These are phyloP conservation scores for Pomacea canaliculata DNA, from an alignment of 2,888 invertebrate species.

Conservation along the genomic window DNA sequence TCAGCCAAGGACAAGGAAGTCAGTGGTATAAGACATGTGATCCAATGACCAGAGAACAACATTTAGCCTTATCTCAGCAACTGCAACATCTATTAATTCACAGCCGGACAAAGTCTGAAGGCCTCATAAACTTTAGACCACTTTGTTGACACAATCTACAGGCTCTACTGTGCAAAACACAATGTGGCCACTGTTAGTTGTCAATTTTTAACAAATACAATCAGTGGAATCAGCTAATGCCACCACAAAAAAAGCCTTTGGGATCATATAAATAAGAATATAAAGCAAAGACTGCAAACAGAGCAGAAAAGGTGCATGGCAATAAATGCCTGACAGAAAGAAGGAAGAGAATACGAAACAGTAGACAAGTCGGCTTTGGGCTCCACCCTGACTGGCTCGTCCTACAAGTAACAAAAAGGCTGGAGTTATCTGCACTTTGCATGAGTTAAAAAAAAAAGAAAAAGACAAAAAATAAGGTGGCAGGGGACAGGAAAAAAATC, in stretches of 20 bases:
- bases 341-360: slow-evolving; percentile 23
- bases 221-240: slow-evolving; percentile 1
- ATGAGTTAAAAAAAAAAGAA: neutral
- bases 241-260: neutral
- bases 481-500: too few relatives aligned
- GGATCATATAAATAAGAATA: neutral
- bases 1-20: too few relatives aligned
- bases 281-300: slow-evolving; percentile 2
- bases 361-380: slow-evolving; percentile 16
- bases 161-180: too few relatives aligned
- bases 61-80: too few relatives aligned
- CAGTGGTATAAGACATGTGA: too few relatives aligned
- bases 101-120: too few relatives aligned
- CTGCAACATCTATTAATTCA: too few relatives aligned
- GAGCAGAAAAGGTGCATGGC: slow-evolving; percentile 1
- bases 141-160: too few relatives aligned
- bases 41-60: too few relatives aligned
- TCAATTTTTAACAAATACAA: neutral
- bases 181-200: too few relatives aligned
- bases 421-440: slow-evolving; percentile 9
- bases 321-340: neutral
- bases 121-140: too few relatives aligned
- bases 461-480: neutral
- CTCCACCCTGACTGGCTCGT: slow-evolving; percentile 26
- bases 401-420: slow-evolving; percentile 24